These are phyloP conservation scores for Corydoras sp. DNA, from an alignment of 2,113 vertebrate species.

Conservation along the genomic window DNA sequence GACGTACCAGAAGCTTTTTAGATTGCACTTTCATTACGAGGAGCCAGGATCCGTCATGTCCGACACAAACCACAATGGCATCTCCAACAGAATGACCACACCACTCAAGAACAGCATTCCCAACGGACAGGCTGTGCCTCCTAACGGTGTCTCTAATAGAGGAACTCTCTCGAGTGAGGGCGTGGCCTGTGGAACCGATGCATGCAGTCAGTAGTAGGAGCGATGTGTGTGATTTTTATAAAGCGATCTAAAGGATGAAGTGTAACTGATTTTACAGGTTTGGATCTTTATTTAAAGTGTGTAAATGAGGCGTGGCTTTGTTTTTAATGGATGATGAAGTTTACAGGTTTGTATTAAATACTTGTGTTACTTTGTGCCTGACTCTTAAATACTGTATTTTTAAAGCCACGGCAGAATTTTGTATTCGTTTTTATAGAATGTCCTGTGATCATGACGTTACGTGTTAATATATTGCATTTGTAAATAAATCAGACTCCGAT, in stretches of 20 bases:
- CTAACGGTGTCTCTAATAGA: no score
- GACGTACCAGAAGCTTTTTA: slow-evolving; percentile 51
- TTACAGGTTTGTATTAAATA: no score
- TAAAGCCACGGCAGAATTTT: background rate
- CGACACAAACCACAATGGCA: slow-evolving; percentile 39
- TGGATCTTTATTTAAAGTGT: background rate
- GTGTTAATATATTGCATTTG: slow-evolving; percentile 48
- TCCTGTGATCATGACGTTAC: background rate
- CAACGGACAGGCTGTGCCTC: slow-evolving; percentile 18
- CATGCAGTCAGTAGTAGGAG: no score
- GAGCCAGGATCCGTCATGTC: background rate
- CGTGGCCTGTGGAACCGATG: no score
- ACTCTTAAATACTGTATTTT: background rate
- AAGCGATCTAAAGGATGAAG: background rate
- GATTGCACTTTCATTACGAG: slow-evolving; percentile 47
- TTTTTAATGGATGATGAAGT: background rate
- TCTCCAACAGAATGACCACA: slow-evolving; percentile 31
- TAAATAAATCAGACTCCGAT: slow-evolving; percentile 39
- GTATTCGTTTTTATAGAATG: slow-evolving; percentile 13
- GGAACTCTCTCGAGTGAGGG: no score
- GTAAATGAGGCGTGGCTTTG: background rate
- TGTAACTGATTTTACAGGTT: no score
- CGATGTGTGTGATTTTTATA: no score
- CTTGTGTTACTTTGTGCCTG: no score
- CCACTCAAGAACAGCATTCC: slow-evolving; percentile 39